Conservation (phyloP, 2,888 invertebrate species). For the Orgyia antiqua region DNA sequence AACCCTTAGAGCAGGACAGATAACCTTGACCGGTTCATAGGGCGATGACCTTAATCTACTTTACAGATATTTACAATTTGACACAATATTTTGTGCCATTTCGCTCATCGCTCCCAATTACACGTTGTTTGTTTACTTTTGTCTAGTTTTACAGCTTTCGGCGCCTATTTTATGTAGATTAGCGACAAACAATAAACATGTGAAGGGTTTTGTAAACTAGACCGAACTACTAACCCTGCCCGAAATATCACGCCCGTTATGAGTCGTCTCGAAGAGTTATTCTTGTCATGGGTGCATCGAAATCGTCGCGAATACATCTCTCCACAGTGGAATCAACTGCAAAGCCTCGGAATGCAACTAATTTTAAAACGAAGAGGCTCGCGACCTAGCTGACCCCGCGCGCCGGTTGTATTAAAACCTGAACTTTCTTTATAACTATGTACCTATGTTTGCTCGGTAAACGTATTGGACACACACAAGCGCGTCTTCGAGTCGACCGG, state of each 20-base stretch:
- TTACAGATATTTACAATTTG: slow-evolving; percentile 21
- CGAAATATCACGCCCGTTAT: slow-evolving; percentile 61
- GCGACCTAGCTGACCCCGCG: slow-evolving; percentile 74
- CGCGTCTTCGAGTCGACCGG: slow-evolving; percentile 44
- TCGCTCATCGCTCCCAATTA: slow-evolving; percentile 27
- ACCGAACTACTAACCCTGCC: slow-evolving; percentile 70
- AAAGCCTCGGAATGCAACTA: slow-evolving; percentile 75
- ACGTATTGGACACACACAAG: slow-evolving; percentile 63
- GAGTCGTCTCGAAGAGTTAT: slow-evolving; percentile 61
- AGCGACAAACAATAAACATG: slow-evolving; percentile 39
- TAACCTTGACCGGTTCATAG: slow-evolving; percentile 61
- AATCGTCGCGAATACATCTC: slow-evolving; percentile 54
- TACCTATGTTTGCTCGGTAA: slow-evolving; percentile 71
- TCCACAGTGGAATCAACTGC: slow-evolving; percentile 47
- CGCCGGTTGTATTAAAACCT: slow-evolving; percentile 72
- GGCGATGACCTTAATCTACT: slow-evolving; percentile 50
- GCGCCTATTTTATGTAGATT: slow-evolving; percentile 36
- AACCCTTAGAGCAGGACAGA: slow-evolving; percentile 38
- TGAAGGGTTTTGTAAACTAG: slow-evolving; percentile 46
- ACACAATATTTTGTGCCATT: slow-evolving; percentile 24
- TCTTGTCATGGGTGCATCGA: slow-evolving; percentile 49
- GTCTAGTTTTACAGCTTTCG: slow-evolving; percentile 30
- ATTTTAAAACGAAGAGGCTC: slow-evolving; percentile 76
- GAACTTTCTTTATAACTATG: slow-evolving; percentile 77
- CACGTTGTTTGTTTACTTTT: slow-evolving; percentile 32